These are phyloP conservation scores for Gastrophysa polygoni DNA, from an alignment of 2,888 invertebrate genomes.

Conservation along the genomic window DNA sequence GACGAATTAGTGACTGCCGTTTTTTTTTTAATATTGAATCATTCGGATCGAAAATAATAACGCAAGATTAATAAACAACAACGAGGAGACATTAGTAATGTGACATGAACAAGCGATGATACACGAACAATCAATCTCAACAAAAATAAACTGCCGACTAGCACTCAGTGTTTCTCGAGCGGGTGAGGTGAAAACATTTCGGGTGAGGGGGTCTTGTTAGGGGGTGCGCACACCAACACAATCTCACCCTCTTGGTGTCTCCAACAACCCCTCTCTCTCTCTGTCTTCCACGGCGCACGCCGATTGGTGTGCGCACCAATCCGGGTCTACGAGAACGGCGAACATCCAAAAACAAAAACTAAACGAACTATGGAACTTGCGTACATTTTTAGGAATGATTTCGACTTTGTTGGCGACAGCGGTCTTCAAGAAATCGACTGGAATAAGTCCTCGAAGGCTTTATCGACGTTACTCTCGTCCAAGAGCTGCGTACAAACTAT, in stretches of 20 bases:
- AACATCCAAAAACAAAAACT: constrained; percentile 14
- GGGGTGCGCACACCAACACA: constrained; percentile 58
- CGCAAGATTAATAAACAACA: no score
- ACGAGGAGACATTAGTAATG: neutral
- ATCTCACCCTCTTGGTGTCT: constrained; percentile 36
- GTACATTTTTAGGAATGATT: constrained; percentile 31
- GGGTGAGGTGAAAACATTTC: neutral
- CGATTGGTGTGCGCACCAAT: constrained; percentile 51
- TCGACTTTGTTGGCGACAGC: constrained; percentile 14
- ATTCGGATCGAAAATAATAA: constrained; percentile 3
- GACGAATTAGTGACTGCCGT: no score
- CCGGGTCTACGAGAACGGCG: constrained; percentile 35
- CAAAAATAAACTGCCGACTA: neutral
- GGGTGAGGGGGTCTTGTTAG: constrained; percentile 39
- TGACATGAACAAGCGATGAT: neutral
- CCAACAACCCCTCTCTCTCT: constrained; percentile 2
- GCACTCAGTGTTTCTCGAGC: constrained; percentile 1
- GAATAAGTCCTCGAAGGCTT: constrained; percentile 87
- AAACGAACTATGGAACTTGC: neutral
- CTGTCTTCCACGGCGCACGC: constrained; percentile 18
- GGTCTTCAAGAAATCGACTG: constrained; percentile 50
- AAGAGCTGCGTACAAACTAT: constrained; percentile 68
- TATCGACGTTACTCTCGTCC: constrained; percentile 84
- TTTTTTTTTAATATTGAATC: no score
- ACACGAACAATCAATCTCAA: neutral